Evolutionary conservation across 2,888 invertebrate species (phyloP), one percentile per base, ranked within the genome.

Genomic region (Eilema sororculum): DNA sequence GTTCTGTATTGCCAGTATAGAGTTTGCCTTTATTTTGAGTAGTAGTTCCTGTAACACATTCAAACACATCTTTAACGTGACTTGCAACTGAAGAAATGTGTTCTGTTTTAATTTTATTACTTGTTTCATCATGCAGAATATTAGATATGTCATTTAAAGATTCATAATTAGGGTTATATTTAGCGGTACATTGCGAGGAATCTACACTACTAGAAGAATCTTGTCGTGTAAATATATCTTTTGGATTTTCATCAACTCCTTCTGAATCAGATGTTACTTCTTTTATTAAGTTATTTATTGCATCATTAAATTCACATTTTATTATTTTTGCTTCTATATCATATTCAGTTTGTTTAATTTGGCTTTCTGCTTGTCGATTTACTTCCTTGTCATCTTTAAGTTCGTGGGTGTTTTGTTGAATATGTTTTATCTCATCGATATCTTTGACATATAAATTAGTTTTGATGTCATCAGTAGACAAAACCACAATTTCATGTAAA

Each of bases 161-260:
- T 66, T 96, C 96, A 84, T 91, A 93, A 72, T 92, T 92, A 56
- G 96, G 96, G 82, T 96, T 96, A 86, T 97, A 97, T 87, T 96
- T 97, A 73, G 97, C 97, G 41, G 97, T 97, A 87, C 97, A 97
- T 81, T 97, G 96, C 73, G 97, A 97, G 70, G 97, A 97, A 86
- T 96, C 96, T 81, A 96, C 95, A 84, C 96, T 96, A 84, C 96
- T 96, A 67, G 96, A 94, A 61, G 96, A 96, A 86, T 96, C 96
- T 89, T 96, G 96, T 67, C 96, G 96, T 63, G 89, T 86, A 75
- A 92, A 89, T 33, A 72, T 78, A 10, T 90, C 91, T 81, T 88
- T 91, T n/a, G 77, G 65, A 75, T 80, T 87, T 74, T 91, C 91
- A 75, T 85, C 86, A 6, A n/a, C 59, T 68, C 74, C 84, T 83